These are phyloP conservation scores for Cybosia mesomella DNA, from an alignment of 2,888 invertebrate species.

Conservation along the genomic window DNA sequence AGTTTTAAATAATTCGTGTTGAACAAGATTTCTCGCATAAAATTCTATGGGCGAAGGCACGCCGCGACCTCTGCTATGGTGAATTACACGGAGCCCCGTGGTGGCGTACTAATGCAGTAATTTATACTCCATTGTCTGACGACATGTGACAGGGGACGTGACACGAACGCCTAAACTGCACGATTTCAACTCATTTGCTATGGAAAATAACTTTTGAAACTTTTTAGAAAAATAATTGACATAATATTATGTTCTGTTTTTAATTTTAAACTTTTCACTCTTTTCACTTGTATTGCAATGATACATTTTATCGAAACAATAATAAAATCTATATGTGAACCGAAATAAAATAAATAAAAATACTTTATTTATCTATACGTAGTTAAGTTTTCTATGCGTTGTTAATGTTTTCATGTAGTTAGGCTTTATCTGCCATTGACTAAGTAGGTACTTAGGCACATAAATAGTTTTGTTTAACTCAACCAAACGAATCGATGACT, in stretches of 20 bases:
- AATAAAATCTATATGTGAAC: too few relatives aligned
- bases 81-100: conserved; percentile 49
- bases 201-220: conserved; percentile 24
- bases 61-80: conserved; percentile 52
- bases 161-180: conserved; percentile 43
- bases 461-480: neutral
- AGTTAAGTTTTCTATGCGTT: too few relatives aligned
- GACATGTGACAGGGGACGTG: conserved; percentile 52
- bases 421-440: neutral
- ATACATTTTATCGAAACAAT: too few relatives aligned
- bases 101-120: conserved; percentile 58
- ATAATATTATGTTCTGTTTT: neutral
- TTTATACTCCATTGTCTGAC: conserved; percentile 73
- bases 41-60: conserved; percentile 54
- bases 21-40: conserved; percentile 45
- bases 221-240: neutral
- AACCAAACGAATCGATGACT: neutral
- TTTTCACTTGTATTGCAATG: neutral
- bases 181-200: conserved; percentile 39
- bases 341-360: too few relatives aligned
- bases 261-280: neutral
- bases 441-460: neutral
- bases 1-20: conserved; percentile 48
- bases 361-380: too few relatives aligned
- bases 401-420: too few relatives aligned